phyloP scores from a whole-genome alignment of 1,140 invertebrate genomes.

The Odontomachus brunneus region DNA sequence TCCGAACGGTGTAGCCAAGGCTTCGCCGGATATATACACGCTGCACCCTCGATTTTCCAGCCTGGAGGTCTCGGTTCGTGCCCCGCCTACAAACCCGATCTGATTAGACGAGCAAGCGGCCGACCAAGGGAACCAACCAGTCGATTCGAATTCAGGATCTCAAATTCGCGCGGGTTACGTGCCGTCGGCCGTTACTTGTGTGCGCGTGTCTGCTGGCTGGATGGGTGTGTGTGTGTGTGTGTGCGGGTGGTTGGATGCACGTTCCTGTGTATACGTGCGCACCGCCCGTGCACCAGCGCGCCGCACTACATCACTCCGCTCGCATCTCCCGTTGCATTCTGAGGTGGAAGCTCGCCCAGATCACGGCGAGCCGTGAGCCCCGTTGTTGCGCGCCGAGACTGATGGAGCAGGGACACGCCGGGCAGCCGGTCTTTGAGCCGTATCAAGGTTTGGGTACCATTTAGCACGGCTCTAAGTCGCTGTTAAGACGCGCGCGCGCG shows the following conservation, averaged over 20 bases:
- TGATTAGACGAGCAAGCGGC: conserved; percentile 74
- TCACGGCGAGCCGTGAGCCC: conserved; percentile 45
- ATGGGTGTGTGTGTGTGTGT: neutral
- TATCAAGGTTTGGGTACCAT: conserved; percentile 58
- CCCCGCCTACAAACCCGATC: conserved; percentile 78
- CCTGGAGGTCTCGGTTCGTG: conserved; percentile 72
- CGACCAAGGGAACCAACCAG: conserved; percentile 66
- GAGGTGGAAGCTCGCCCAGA: conserved; percentile 47
- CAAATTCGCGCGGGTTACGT: conserved; percentile 76
- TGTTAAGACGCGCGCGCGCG: neutral
- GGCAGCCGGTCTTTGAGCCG: conserved; percentile 40
- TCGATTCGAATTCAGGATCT: conserved; percentile 79
- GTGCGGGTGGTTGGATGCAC: too few species aligned
- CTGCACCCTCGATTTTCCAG: conserved; percentile 74
- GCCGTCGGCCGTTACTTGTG: conserved; percentile 55
- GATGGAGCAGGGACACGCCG: conserved; percentile 49
- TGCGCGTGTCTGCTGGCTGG: neutral
- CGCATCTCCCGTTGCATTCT: conserved; percentile 32
- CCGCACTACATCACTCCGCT: conserved; percentile 14
- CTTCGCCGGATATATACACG: conserved; percentile 24
- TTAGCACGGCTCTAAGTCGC: conserved; percentile 57
- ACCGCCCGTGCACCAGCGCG: too few species aligned
- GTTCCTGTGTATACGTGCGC: too few species aligned
- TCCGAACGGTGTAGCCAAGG: conserved; percentile 25
- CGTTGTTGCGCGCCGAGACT: conserved; percentile 56